Evolutionary conservation across 2,113 vertebrate genomes (phyloP).

Genomic region (Cryptomyrus ogoouensis): DNA sequence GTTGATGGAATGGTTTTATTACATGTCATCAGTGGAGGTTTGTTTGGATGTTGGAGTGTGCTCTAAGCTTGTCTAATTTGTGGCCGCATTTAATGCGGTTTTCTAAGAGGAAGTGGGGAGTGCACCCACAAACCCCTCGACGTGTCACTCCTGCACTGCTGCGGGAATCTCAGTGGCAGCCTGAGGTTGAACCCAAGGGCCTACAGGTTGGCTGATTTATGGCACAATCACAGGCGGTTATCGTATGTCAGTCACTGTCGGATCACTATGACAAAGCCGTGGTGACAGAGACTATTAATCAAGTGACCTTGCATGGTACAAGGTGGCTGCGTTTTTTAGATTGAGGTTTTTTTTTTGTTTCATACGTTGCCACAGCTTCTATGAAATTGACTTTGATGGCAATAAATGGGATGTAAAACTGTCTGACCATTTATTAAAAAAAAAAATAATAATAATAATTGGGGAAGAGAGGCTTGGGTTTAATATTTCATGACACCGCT

Average conservation of each 20-base stretch:
- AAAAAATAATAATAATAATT: neutral
- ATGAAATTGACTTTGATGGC: neutral
- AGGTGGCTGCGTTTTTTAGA: slow-evolving; percentile 22
- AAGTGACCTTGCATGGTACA: slow-evolving; percentile 18
- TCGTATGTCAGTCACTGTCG: slow-evolving; percentile 26
- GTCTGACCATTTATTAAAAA: neutral
- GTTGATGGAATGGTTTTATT: neutral
- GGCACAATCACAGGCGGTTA: slow-evolving; percentile 17
- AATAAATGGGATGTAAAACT: neutral
- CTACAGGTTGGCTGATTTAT: slow-evolving; percentile 26
- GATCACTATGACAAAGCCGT: slow-evolving; percentile 23
- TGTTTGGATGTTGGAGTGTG: neutral
- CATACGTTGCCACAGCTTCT: neutral
- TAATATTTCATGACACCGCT: neutral
- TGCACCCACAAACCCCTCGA: neutral
- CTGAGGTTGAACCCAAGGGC: neutral
- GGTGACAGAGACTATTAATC: slow-evolving; percentile 29
- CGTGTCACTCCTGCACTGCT: neutral
- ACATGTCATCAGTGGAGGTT: neutral
- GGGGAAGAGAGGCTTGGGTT: neutral
- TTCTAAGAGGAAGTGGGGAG: neutral
- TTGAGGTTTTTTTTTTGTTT: neutral
- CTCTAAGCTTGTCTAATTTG: neutral
- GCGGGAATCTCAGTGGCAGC: slow-evolving; percentile 16
- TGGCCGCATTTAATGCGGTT: neutral